Base-by-base conservation (phyloP, 2,888 invertebrate genomes). In the Drosophila niveifrons region DNA sequence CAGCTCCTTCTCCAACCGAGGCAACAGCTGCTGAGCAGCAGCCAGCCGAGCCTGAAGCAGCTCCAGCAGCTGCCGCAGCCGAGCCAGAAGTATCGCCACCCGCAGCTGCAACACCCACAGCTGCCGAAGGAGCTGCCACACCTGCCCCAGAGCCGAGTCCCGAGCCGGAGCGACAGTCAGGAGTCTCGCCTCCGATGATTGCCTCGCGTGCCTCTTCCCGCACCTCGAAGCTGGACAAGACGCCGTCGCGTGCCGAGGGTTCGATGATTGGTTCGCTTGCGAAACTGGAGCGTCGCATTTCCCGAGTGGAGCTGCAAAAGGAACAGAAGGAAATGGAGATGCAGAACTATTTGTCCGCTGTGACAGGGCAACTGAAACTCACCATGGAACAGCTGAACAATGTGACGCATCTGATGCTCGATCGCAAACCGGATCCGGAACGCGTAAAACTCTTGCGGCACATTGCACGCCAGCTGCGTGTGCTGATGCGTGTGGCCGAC, bases 311-410 rank as follows among this genome's bases (percentile, higher is more conserved):
- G 17, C 36, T 89, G 47, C 70, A 36, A n/a, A 36, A 36, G n/a
- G 36, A 36, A n/a, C 36, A 36, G 36, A 36, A 36, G 36, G 36
- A 57, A 0, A 10, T 74, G n/a, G 80, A 77, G 31, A 15, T 86
- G 39, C 51, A 69, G 6, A 44, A 29, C 17, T 86, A 78, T 11
- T 41, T 81, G 0, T 28, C 58, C 18, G 52, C 58, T 4, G 64
- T 91, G 52, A 78, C 74, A 4, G 72, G 80, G 0, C 90, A 91
- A 28, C 17, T 91, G 1, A 83, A 82, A 47, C 52, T 90, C 23
- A 75, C 82, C 7, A 90, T 91, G 72, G 88, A 90, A 36, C 84
- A 89, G 50, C 46, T 91, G 36, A 79, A 84, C 28, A 80, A 86
- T 52, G 57, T 91, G 0, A 88, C 88, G 6, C 77, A 82, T 23